Percentiles rank a stretch among this genome's conserved stretches.
These are phyloP conservation scores for Cerceris rybyensis DNA, from an alignment of 2,888 invertebrate species.

Conservation along the genomic window DNA sequence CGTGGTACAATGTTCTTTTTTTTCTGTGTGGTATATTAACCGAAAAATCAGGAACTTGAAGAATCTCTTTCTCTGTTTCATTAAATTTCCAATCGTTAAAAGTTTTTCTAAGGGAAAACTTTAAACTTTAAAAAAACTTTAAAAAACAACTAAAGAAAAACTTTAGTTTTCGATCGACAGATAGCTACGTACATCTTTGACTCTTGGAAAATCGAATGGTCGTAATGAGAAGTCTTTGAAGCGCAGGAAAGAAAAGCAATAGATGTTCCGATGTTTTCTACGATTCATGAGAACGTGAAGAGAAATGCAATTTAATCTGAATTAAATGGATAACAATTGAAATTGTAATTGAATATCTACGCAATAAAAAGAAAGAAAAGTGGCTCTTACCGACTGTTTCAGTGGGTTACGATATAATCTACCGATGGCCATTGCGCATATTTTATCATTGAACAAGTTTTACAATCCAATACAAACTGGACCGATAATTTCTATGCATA, in stretches of 20 bases:
- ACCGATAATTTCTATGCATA: slow-evolving; percentile 49
- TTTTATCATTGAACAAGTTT: slow-evolving; percentile 29
- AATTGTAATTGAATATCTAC: slow-evolving; percentile 5
- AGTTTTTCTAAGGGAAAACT: too few relatives aligned
- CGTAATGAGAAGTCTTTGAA: background rate
- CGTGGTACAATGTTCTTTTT: too few relatives aligned
- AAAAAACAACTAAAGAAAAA: too few relatives aligned
- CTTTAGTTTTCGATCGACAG: background rate
- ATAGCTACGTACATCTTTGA: background rate
- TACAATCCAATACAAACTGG: slow-evolving; percentile 29
- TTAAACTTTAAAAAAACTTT: too few relatives aligned
- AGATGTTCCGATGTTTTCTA: slow-evolving; percentile 1
- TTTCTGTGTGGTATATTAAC: too few relatives aligned
- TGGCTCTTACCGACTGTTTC: slow-evolving; percentile 33
- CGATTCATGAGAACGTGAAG: slow-evolving; percentile 15
- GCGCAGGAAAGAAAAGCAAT: slow-evolving; percentile 2
- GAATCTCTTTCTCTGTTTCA: too few relatives aligned
- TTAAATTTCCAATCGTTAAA: too few relatives aligned
- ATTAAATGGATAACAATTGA: slow-evolving; percentile 32
- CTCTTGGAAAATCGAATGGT: background rate
- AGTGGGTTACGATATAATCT: slow-evolving; percentile 45
- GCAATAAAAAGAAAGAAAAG: slow-evolving; percentile 36
- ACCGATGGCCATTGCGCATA: slow-evolving; percentile 37
- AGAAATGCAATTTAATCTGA: slow-evolving; percentile 16
- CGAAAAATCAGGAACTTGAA: too few relatives aligned